Conservation (phyloP, 2,888 invertebrate species). For the Cosmia pyralina region DNA sequence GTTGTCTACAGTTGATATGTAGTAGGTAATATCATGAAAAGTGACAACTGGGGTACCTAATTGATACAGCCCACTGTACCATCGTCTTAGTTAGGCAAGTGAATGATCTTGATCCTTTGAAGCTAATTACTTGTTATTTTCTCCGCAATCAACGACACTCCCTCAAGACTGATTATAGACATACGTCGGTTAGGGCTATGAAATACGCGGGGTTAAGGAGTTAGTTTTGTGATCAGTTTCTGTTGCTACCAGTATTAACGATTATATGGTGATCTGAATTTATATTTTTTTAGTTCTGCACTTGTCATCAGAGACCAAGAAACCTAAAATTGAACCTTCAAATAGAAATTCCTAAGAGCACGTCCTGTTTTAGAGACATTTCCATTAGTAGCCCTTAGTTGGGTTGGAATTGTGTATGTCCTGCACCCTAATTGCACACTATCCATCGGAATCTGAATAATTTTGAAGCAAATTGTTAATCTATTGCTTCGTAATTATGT, state of each 20-base stretch:
- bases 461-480: too few relatives aligned
- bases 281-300: background rate
- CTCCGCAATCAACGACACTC: conserved; percentile 61
- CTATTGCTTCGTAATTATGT: too few relatives aligned
- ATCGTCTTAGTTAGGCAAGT: conserved; percentile 26
- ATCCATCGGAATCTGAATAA: too few relatives aligned
- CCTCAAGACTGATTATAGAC: conserved; percentile 39
- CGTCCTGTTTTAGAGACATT: background rate
- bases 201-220: conserved; percentile 18
- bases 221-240: too few relatives aligned
- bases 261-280: too few relatives aligned
- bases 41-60: too few relatives aligned
- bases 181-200: conserved; percentile 11
- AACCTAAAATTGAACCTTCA: background rate
- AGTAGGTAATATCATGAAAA: too few relatives aligned
- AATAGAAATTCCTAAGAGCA: background rate
- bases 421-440: too few relatives aligned
- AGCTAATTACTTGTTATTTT: conserved; percentile 60
- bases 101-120: conserved; percentile 56
- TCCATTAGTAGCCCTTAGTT: background rate
- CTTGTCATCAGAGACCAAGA: background rate
- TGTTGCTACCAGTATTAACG: too few relatives aligned
- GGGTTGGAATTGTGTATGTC: background rate
- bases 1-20: too few relatives aligned
- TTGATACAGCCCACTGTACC: too few relatives aligned